Base-by-base conservation (phyloP, 2,797 vertebrate genomes). In the Enteromius afrohamiltoni region DNA sequence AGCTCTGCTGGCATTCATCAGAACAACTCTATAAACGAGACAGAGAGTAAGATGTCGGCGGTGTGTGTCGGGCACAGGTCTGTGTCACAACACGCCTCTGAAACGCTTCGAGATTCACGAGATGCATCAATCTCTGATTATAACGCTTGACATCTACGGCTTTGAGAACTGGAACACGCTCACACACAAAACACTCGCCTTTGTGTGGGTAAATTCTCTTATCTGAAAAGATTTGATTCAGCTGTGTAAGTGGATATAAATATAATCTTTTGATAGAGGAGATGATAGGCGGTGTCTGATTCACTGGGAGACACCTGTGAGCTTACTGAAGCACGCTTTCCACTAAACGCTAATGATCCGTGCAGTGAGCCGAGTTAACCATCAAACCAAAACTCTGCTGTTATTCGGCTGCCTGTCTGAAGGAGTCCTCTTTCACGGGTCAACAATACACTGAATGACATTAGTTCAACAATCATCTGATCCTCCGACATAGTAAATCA, bases 91-190 rank as follows among this genome's bases (percentile, higher is more conserved):
- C 93, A 91, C 88, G 92, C 87, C 91, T 92, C 83, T 58, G 82
- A 92, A 93, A 90, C 40, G 88, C 92, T 93, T 89, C 92, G 90
- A 91, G 91, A 91, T 90, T 83, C 91, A 88, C 91, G 74, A 90
- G 89, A 91, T 90, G 88, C 89, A 89, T 89, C 91, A 88, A 92
- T 91, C 83, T 88, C 88, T 92, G 92, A 94, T 93, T 90, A 93
- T 91, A 86, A 90, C 87, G 91, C 92, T 89, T 93, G 91, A 92
- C 90, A 34, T 89, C 89, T 91, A 88, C 88, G 89, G 78, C 90
- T 93, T 90, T 86, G 85, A 77, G 85, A 91, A 88, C 42, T 16
- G 88, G 91, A 80, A 85, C 85, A 83, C 62, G 45, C 82, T 58
- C 68, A 88, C 68, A 69, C 83, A 91, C 86, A 79, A 90, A 85